Base-by-base conservation (phyloP, 1,140 invertebrate genomes). In the Lutraria rhynchaena region DNA sequence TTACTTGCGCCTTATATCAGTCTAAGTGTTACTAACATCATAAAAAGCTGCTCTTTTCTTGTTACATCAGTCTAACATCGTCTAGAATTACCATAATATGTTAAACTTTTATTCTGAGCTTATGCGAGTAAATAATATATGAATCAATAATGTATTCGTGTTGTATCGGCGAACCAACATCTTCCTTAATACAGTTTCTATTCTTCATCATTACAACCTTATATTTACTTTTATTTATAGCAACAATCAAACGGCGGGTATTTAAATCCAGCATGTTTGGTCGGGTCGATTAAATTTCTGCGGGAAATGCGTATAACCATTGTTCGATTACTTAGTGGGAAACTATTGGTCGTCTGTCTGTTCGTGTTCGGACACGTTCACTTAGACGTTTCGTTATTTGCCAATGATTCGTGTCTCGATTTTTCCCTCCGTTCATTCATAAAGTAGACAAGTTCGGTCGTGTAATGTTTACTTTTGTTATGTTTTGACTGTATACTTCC, bases 211-310 rank as follows among this genome's bases (percentile, higher is more conserved):
- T 44, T 65, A 37, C 61, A 65, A 44, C 35, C 35, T 65, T 57
- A 24, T 74, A 55, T 74, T 74, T 74, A 74, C 57, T 74, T 60
- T 31, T 51, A 41, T 74, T 60, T 74, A 74, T 74, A 74, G 71
- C 71, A 74, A 74, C 71, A 60, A 74, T 60, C 53, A 55, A 74
- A 74, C 44, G 71, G 71, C 71, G 71, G 71, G 71, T 57, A 74
- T 74, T 74, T 74, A 74, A 74, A 74, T 60, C 44, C 57, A 74
- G 57, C 71, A 53, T 74, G 71, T 74, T 74, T 33, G 33, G 27
- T 74, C 71, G 33, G 57, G 55, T 60, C 57, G 37, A 55, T 58
- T 46, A n/a, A 46, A 57, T 19, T 57, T 60, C 49, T 74, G 71
- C 71, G 71, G 71, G 71, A 74, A 74, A 41, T 44, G 17, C 53